Conservation (phyloP, 2,797 vertebrate genomes). For the Pyrocephalus nanus region DNA sequence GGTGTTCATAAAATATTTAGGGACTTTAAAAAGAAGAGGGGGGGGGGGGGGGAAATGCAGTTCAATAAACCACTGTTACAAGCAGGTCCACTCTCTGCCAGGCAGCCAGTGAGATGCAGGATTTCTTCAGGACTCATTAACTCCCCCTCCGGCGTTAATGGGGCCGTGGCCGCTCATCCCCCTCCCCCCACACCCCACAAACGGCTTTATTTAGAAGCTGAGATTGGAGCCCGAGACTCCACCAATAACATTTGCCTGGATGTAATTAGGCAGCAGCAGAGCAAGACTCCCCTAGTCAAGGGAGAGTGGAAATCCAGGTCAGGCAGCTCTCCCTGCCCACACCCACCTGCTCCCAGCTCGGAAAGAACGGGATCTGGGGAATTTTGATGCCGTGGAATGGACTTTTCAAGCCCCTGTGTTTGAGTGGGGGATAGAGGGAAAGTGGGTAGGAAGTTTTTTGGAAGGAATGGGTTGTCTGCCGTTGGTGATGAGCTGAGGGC, state of each 20-base stretch:
- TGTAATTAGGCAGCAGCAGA: constrained; percentile 27
- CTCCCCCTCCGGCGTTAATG: neutral
- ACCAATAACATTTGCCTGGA: neutral
- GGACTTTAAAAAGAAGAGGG: constrained; percentile 12
- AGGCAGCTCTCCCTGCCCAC: neutral
- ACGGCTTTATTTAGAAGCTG: constrained; percentile 45
- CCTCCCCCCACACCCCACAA: neutral
- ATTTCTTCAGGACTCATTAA: constrained; percentile 25
- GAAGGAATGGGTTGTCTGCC: neutral
- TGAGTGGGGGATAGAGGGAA: neutral
- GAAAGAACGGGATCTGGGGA: neutral
- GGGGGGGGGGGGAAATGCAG: neutral
- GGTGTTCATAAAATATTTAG: constrained; percentile 68
- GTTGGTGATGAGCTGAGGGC: neutral
- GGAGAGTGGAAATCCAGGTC: constrained; percentile 54
- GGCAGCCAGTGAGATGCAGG: neutral
- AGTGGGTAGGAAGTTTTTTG: neutral
- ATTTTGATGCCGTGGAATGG: accelerated
- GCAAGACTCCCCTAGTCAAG: neutral
- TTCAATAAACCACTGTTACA: neutral
- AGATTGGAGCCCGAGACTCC: constrained; percentile 6
- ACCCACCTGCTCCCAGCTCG: neutral
- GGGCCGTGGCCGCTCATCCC: neutral
- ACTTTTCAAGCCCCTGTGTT: neutral
- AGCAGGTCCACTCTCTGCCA: neutral